A percentile compares a stretch with the other conserved stretches of the same genome.
These are phyloP conservation scores for Platerodrilus igneus DNA, from an alignment of 2,888 invertebrate species.

Conservation along the genomic window DNA sequence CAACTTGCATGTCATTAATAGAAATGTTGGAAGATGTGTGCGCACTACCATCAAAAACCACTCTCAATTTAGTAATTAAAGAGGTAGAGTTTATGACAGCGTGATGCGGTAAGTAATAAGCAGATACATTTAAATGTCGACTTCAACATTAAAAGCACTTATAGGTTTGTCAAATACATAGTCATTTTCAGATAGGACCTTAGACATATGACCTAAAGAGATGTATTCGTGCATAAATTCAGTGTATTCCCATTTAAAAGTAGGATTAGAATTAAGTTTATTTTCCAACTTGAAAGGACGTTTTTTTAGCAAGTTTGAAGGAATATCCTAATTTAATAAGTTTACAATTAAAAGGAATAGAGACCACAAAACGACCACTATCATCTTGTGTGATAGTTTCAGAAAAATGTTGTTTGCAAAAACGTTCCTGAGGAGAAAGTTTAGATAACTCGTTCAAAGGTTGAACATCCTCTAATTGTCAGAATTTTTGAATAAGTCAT, in stretches of 20 bases:
- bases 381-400: not conserved
- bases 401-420: constrained; percentile 13
- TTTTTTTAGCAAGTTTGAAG: not conserved
- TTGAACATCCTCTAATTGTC: constrained; percentile 8
- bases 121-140: no score
- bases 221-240: constrained; percentile 12
- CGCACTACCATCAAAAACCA: constrained; percentile 18
- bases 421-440: constrained; percentile 5
- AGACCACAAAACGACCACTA: constrained; percentile 4
- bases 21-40: constrained; percentile 11
- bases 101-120: constrained; percentile 13
- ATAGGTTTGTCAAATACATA: not conserved
- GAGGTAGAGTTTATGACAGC: constrained; percentile 17
- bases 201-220: constrained; percentile 8
- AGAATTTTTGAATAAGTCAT: constrained; percentile 5
- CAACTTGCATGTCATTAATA: constrained; percentile 20
- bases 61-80: constrained; percentile 16
- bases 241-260: constrained; percentile 1
- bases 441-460: not conserved
- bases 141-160: not conserved
- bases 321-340: constrained; percentile 8
- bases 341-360: constrained; percentile 11
- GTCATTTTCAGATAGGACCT: not conserved
- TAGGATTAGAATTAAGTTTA: constrained; percentile 3
- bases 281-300: constrained; percentile 6